Evolutionary conservation across 2,113 vertebrate genomes (phyloP).

Genomic region (Speoplatyrhinus poulsoni): DNA sequence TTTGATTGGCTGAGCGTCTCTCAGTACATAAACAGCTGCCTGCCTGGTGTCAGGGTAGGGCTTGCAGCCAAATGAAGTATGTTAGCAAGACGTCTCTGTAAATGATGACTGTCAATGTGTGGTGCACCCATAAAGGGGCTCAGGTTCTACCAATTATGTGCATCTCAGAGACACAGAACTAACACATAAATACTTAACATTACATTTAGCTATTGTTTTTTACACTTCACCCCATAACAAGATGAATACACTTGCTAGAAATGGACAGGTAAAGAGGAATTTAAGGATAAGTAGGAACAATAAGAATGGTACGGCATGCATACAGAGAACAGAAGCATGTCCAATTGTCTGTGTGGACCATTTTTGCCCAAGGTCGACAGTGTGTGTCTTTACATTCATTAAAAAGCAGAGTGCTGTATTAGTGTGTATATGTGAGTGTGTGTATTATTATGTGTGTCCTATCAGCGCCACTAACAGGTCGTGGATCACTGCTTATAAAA

Average conservation of each 20-base stretch:
- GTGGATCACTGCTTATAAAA: constrained; percentile 65
- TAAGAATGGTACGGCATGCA: constrained; percentile 1
- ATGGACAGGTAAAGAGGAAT: background rate
- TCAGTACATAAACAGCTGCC: constrained; percentile 10
- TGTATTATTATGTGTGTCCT: constrained; percentile 16
- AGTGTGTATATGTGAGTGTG: constrained; percentile 6
- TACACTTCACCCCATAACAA: background rate
- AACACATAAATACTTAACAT: no score
- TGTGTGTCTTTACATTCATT: constrained; percentile 45
- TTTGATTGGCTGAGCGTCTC: background rate
- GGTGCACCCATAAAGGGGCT: no score
- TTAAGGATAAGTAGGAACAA: background rate
- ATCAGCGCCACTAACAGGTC: constrained; percentile 55
- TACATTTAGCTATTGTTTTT: no score
- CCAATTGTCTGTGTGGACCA: constrained; percentile 44
- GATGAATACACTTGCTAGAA: background rate
- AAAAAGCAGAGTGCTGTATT: constrained; percentile 34
- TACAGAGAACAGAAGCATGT: constrained; percentile 20
- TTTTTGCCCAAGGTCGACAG: constrained; percentile 41
- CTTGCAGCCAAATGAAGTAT: constrained; percentile 9
- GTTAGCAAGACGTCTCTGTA: no score
- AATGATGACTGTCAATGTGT: no score
- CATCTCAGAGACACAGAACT: no score
- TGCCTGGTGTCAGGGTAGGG: constrained; percentile 8
- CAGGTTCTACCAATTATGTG: no score